phyloP scores from a whole-genome alignment of 1,140 invertebrate genomes.

The Melitaea cinxia region DNA sequence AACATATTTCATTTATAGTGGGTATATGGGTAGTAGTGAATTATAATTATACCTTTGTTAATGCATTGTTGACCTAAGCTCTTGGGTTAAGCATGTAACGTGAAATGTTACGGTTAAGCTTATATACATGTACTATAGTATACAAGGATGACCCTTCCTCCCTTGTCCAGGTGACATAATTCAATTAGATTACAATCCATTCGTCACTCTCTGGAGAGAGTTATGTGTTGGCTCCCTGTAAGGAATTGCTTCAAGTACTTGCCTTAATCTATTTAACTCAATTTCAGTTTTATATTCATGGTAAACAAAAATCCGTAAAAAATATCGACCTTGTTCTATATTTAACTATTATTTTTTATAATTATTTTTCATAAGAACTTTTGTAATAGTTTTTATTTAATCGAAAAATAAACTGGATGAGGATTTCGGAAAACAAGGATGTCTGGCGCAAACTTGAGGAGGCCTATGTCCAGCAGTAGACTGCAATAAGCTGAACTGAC shows the following conservation, averaged over 20 bases:
- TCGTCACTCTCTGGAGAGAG: slow-evolving; percentile 1
- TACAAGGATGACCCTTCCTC: neutral
- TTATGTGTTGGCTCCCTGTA: slow-evolving; percentile 4
- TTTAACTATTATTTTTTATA: no score
- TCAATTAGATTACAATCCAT: slow-evolving; percentile 9
- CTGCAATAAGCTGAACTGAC: no score
- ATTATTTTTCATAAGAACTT: no score
- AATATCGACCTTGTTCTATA: no score
- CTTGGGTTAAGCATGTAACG: neutral
- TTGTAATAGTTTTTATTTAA: no score
- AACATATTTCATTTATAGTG: no score
- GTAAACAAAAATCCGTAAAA: neutral
- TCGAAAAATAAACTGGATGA: no score
- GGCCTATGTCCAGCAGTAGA: no score
- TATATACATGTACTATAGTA: neutral
- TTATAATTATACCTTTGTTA: no score
- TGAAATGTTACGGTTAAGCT: neutral
- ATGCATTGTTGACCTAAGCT: neutral
- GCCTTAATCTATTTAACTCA: neutral
- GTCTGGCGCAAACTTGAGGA: no score
- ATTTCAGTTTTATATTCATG: neutral
- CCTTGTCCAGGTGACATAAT: slow-evolving; percentile 14
- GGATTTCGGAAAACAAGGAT: no score
- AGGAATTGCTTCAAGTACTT: neutral
- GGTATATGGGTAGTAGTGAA: no score